Evolutionary conservation across 2,888 invertebrate species (phyloP).

Genomic region (Cactoblastis cactorum): DNA sequence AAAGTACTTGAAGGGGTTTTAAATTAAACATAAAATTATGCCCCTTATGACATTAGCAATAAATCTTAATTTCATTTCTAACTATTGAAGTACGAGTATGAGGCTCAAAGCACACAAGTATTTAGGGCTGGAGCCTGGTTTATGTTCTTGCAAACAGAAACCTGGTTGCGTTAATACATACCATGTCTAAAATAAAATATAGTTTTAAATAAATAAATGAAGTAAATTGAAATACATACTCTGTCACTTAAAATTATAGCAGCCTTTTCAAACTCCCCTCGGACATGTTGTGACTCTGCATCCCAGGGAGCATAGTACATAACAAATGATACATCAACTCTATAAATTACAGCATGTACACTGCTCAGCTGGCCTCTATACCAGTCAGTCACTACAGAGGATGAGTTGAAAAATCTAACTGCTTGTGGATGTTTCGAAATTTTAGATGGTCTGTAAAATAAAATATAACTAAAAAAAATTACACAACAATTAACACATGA

Average conservation of each 20-base stretch:
- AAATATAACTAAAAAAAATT: neutral
- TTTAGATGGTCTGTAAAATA: slow-evolving; percentile 52
- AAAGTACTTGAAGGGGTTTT: too few species aligned
- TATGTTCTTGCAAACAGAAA: too few species aligned
- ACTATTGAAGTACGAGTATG: too few species aligned
- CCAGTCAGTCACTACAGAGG: slow-evolving; percentile 86
- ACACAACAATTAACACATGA: neutral
- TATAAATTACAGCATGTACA: slow-evolving; percentile 80
- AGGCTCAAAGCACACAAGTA: too few species aligned
- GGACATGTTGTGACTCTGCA: slow-evolving; percentile 88
- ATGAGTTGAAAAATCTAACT: slow-evolving; percentile 84
- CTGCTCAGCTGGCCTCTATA: slow-evolving; percentile 86
- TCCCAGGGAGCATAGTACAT: slow-evolving; percentile 99
- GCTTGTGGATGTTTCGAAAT: slow-evolving; percentile 73
- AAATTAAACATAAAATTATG: too few species aligned
- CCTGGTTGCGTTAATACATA: too few species aligned
- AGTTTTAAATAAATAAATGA: too few species aligned
- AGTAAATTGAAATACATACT: slow-evolving; percentile 62
- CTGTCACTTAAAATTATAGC: slow-evolving; percentile 84
- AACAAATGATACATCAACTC: slow-evolving; percentile 89
- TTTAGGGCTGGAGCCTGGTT: too few species aligned
- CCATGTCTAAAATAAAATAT: too few species aligned
- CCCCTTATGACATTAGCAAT: too few species aligned
- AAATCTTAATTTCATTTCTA: too few species aligned
- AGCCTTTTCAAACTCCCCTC: slow-evolving; percentile 86